phyloP scores from a whole-genome alignment of 2,113 vertebrate species.

The Hyla sarda region DNA sequence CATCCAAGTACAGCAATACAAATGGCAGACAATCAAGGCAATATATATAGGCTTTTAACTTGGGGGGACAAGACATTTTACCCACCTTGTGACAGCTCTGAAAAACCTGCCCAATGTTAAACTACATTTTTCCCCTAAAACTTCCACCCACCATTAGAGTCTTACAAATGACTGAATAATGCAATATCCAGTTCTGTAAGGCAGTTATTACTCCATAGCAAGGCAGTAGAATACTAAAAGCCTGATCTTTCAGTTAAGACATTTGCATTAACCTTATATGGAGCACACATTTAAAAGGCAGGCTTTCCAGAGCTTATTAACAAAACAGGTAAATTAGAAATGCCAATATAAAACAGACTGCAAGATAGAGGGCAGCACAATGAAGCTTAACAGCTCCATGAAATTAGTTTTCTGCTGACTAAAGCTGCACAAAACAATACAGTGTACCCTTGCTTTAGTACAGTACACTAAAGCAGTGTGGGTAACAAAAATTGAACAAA shows the following conservation, averaged over 20 bases:
- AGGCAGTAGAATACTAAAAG: not conserved
- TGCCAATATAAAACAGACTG: not conserved
- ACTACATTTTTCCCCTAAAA: not conserved
- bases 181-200: not conserved
- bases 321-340: constrained; percentile 13
- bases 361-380: not conserved
- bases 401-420: not conserved
- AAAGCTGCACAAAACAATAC: constrained; percentile 38
- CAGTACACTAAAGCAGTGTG: not conserved
- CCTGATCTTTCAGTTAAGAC: not conserved
- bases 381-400: constrained; percentile 29
- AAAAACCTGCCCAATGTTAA: constrained; percentile 12
- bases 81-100: constrained; percentile 71
- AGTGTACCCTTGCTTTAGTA: not conserved
- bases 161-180: not conserved
- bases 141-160: not conserved
- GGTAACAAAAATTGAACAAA: not conserved
- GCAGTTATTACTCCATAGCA: not conserved
- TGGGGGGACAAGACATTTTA: constrained; percentile 35
- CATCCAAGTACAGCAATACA: constrained; percentile 75
- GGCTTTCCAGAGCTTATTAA: constrained; percentile 22
- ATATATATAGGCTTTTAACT: constrained; percentile 16
- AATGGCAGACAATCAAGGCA: constrained; percentile 81
- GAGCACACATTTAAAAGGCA: not conserved
- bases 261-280: not conserved